These are phyloP conservation scores for Camptogramma bilineatum DNA, from an alignment of 2,888 invertebrate species.

Conservation along the genomic window DNA sequence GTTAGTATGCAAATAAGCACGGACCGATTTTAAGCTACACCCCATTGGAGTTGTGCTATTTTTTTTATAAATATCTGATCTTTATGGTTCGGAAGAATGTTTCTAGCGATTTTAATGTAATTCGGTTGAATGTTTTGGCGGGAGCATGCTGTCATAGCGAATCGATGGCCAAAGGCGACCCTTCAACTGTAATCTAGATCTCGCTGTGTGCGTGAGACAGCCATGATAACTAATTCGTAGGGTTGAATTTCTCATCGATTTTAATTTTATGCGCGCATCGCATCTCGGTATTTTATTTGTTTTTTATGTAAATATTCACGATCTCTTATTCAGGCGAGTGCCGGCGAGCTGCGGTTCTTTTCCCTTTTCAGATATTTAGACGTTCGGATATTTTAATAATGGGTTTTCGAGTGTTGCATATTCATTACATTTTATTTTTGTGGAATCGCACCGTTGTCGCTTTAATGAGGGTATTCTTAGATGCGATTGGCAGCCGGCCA, in stretches of 20 bases:
- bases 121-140: conserved; percentile 29
- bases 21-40: conserved; percentile 82
- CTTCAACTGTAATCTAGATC: conserved; percentile 76
- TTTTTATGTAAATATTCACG: conserved; percentile 83
- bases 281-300: conserved; percentile 82
- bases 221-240: conserved; percentile 85
- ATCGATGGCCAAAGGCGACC: conserved; percentile 52
- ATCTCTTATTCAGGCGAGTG: conserved; percentile 78
- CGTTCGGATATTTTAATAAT: conserved; percentile 69
- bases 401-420: conserved; percentile 62
- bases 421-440: conserved; percentile 45
- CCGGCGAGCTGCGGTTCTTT: conserved; percentile 72
- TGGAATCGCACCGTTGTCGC: conserved; percentile 38
- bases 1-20: conserved; percentile 85
- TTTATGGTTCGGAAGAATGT: conserved; percentile 72
- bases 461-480: conserved; percentile 44
- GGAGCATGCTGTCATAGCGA: conserved; percentile 29
- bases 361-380: conserved; percentile 70
- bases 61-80: conserved; percentile 68
- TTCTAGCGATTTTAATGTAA: conserved; percentile 49
- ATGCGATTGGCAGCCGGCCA: conserved; percentile 41
- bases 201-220: conserved; percentile 70
- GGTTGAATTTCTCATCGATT: conserved; percentile 84
- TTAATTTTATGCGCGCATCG: conserved; percentile 85
- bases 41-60: conserved; percentile 73